Evolutionary conservation across 2,797 vertebrate genomes (phyloP).

Genomic region (Harpagifer antarcticus): DNA sequence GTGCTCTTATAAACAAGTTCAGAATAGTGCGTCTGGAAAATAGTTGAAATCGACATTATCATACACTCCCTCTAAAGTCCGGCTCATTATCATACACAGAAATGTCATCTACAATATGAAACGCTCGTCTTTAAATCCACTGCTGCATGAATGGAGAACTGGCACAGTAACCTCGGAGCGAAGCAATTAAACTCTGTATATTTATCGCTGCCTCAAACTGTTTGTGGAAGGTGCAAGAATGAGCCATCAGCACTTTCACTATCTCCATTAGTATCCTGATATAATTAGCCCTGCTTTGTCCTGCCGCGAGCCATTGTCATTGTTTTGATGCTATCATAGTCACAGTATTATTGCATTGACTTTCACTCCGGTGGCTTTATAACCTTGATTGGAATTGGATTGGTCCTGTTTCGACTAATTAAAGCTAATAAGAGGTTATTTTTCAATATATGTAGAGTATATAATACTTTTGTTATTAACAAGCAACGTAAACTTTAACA

Average conservation of each 20-base stretch:
- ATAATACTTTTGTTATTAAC: background rate
- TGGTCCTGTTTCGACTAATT: slow-evolving; percentile 58
- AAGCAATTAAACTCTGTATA: slow-evolving; percentile 70
- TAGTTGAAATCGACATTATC: slow-evolving; percentile 19
- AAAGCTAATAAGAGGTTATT: background rate
- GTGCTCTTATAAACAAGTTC: slow-evolving; percentile 34
- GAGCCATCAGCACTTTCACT: slow-evolving; percentile 57
- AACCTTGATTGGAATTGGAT: slow-evolving; percentile 65
- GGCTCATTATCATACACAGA: slow-evolving; percentile 52
- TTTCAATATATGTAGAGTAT: no score
- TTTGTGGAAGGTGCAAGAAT: slow-evolving; percentile 42
- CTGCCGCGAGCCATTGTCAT: slow-evolving; percentile 71
- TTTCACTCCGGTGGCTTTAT: slow-evolving; percentile 59
- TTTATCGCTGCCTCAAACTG: slow-evolving; percentile 57
- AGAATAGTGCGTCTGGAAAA: slow-evolving; percentile 27
- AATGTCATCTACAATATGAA: slow-evolving; percentile 47
- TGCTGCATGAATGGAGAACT: slow-evolving; percentile 36
- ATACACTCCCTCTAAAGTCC: slow-evolving; percentile 18
- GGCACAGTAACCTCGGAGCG: slow-evolving; percentile 49
- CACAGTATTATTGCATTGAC: slow-evolving; percentile 72
- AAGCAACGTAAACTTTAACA: background rate
- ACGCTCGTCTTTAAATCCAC: slow-evolving; percentile 25
- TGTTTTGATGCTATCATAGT: slow-evolving; percentile 75
- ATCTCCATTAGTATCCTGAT: slow-evolving; percentile 67
- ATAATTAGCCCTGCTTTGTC: slow-evolving; percentile 73